These are phyloP conservation scores for Cotesia congregata DNA, from an alignment of 2,888 invertebrate genomes.

Conservation along the genomic window DNA sequence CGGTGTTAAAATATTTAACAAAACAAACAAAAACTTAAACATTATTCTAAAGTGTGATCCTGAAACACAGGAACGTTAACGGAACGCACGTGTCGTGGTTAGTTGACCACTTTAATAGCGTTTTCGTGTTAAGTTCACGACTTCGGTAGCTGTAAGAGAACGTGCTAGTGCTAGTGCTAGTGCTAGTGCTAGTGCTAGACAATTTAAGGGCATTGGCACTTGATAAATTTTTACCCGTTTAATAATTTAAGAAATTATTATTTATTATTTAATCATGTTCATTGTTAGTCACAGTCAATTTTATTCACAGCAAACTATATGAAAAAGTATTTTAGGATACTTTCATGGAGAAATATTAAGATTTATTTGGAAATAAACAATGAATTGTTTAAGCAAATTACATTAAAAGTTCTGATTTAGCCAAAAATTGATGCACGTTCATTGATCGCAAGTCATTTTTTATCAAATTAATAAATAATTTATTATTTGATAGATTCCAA, in stretches of 20 bases:
- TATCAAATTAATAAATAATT: no score
- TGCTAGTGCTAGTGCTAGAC: slow-evolving; percentile 23
- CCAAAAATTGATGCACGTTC: no score
- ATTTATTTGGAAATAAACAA: no score
- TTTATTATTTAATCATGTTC: neutral
- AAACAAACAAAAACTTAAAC: neutral
- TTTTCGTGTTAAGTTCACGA: slow-evolving; percentile 51
- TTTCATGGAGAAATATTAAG: no score
- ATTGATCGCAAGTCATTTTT: no score
- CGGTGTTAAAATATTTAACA: neutral
- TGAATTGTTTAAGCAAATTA: no score
- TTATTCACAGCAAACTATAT: no score
- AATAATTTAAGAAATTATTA: neutral
- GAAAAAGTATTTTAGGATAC: no score
- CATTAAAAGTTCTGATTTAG: no score
- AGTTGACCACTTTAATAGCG: slow-evolving; percentile 64
- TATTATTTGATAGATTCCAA: no score
- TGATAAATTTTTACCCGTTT: neutral
- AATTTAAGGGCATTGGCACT: slow-evolving; percentile 40
- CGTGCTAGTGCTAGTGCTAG: slow-evolving; percentile 23
- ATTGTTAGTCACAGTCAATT: neutral
- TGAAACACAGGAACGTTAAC: slow-evolving; percentile 40
- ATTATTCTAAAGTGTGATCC: neutral
- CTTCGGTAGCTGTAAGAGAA: slow-evolving; percentile 37
- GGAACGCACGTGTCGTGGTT: slow-evolving; percentile 54